These are phyloP conservation scores for Haemorhous mexicanus DNA, from an alignment of 2,113 vertebrate species.

Conservation along the genomic window DNA sequence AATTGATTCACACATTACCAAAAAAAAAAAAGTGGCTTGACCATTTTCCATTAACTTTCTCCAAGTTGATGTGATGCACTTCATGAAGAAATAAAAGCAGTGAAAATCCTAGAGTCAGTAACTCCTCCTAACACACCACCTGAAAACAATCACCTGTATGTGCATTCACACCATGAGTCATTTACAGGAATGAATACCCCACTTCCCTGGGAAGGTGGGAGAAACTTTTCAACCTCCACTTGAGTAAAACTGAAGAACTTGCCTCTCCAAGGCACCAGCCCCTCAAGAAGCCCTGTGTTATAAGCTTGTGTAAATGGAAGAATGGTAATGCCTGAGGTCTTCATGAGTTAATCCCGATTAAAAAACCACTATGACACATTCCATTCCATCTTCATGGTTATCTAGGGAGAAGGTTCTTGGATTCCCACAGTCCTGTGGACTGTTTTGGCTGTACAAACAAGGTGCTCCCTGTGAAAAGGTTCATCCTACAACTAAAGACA, in stretches of 20 bases:
- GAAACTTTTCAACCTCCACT: not conserved
- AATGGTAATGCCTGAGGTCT: not conserved
- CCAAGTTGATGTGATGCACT: not conserved
- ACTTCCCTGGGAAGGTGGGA: not conserved
- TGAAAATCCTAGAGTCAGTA: not conserved
- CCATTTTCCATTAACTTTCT: not conserved
- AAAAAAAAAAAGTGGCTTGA: not conserved
- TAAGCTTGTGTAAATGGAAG: rapidly evolving
- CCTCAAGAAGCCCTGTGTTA: not conserved
- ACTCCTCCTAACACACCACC: not conserved
- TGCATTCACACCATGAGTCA: rapidly evolving
- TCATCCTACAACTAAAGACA: not conserved
- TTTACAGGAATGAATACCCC: not conserved
- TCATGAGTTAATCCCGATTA: not conserved
- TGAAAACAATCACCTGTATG: not conserved
- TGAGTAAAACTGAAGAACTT: not conserved
- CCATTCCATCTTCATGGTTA: not conserved
- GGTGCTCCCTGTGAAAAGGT: not conserved
- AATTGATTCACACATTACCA: not conserved
- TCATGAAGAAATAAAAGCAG: not conserved
- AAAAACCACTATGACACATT: not conserved
- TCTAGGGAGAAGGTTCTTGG: not conserved
- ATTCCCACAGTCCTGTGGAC: not conserved
- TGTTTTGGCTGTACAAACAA: not conserved
- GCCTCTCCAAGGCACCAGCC: not conserved